Evolutionary conservation across 2,113 vertebrate genomes (phyloP), one percentile per base, ranked within the genome.

Genomic region (Apteryx mantelli): DNA sequence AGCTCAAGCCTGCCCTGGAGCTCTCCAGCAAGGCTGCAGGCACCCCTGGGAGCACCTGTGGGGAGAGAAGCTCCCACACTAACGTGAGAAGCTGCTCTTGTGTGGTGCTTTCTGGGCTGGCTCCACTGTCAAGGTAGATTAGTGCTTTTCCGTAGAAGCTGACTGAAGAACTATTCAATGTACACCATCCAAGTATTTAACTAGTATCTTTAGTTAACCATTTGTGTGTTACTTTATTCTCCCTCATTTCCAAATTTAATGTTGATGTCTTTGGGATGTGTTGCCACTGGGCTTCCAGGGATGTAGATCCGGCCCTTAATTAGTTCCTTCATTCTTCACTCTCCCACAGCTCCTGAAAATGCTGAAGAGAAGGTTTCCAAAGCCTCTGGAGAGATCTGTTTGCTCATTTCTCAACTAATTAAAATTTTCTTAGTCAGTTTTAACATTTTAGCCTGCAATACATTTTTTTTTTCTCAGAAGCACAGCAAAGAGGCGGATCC

Each of bases 371-470:
- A 83, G 32, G 55, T 68, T 95, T 96, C 70, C 69, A 77, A 95
- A 91, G 30, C 7, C 77, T 50, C 60, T 75, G 24, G 64, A 89
- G 80, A 86, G 25, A 81, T 40, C 60, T 46, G 4, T 58, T 92
- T 78, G 5, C 30, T 64, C 13, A 55, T 91, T 93, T 93, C 34
- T 75, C 55, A 95, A 66, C 15, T 75, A 91, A 86, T 89, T 82
- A 74, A 16, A 5, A 71, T 95, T 90, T 92, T 81, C 83, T 17
- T 52, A 36, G n/a, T 19, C 44, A 50, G 44, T 34, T 92, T 88
- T 86, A 46, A 78, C 38, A 16, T 93, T 93, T 94, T 78, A 83
- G 19, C 40, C 32, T 65, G 32, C 36, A 88, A 40, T 13, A 50
- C 13, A 2, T 24, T 16, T 20, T 80, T 73, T 73, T 16, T 76